Evolutionary conservation across 2,113 vertebrate species (phyloP).

Genomic region (Candoia aspera): DNA sequence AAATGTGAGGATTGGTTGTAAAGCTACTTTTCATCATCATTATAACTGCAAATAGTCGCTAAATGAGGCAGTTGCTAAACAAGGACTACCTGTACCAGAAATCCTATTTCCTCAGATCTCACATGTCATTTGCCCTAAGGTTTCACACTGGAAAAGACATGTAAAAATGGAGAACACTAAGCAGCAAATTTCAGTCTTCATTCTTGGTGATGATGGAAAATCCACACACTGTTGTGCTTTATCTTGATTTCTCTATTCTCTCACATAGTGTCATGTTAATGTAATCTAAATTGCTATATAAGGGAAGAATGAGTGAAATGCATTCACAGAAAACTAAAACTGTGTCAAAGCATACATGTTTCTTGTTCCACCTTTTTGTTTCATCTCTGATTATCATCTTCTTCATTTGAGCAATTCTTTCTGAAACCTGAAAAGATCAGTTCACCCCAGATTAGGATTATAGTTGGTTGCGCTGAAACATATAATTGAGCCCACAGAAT

Average conservation of each 20-base stretch:
- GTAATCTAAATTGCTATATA: not conserved
- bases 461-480: constrained; percentile 27
- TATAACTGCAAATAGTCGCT: too few species aligned
- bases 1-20: too few species aligned
- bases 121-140: not conserved
- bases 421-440: constrained; percentile 27
- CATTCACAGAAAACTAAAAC: not conserved
- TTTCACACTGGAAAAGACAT: not conserved
- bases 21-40: too few species aligned
- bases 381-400: constrained; percentile 9
- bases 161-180: not conserved
- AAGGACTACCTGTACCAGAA: too few species aligned
- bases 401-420: constrained; percentile 14
- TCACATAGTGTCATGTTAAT: not conserved
- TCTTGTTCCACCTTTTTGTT: not conserved
- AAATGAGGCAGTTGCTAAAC: too few species aligned
- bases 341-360: not conserved
- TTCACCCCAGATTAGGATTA: constrained; percentile 33
- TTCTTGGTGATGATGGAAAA: not conserved
- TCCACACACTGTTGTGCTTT: not conserved
- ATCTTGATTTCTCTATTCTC: not conserved
- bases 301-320: not conserved
- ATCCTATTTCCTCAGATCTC: not conserved
- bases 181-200: not conserved
- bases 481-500: constrained; percentile 25